Conservation (phyloP, 35 echinoderm and acorn worm species). For the Acanthaster planci region DNA sequence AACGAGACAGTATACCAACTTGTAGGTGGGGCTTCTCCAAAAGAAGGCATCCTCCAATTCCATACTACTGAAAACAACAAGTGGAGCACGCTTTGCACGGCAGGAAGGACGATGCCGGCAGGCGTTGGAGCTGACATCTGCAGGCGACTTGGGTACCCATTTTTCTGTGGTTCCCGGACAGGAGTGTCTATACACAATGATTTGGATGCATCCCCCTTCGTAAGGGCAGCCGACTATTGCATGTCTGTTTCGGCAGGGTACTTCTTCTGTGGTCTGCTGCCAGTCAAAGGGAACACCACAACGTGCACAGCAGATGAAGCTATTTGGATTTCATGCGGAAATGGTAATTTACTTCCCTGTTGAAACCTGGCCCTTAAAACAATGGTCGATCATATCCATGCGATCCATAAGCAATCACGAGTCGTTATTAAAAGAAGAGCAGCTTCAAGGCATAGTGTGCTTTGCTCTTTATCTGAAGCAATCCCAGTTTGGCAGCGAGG, state of each 20-base stretch:
- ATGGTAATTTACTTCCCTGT: neutral
- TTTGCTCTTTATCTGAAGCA: neutral
- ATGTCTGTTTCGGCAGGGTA: neutral
- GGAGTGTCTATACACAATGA: neutral
- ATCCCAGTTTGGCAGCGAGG: neutral
- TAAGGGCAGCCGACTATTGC: neutral
- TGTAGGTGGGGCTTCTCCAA: neutral
- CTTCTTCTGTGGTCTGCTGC: neutral
- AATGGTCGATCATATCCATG: neutral
- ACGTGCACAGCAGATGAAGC: neutral
- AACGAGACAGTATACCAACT: neutral
- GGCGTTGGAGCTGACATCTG: neutral
- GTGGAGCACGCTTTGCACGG: neutral
- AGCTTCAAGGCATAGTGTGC: neutral
- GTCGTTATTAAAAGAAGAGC: neutral
- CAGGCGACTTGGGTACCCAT: neutral
- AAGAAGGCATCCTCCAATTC: neutral
- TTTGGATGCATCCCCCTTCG: neutral
- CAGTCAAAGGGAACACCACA: neutral
- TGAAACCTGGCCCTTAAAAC: neutral
- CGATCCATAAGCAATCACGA: neutral
- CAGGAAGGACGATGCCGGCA: neutral
- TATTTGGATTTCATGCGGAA: neutral
- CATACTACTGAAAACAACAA: neutral
- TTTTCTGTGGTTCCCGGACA: neutral